Evolutionary conservation across 2,888 invertebrate genomes (phyloP).

Genomic region (Beris chalybata): DNA sequence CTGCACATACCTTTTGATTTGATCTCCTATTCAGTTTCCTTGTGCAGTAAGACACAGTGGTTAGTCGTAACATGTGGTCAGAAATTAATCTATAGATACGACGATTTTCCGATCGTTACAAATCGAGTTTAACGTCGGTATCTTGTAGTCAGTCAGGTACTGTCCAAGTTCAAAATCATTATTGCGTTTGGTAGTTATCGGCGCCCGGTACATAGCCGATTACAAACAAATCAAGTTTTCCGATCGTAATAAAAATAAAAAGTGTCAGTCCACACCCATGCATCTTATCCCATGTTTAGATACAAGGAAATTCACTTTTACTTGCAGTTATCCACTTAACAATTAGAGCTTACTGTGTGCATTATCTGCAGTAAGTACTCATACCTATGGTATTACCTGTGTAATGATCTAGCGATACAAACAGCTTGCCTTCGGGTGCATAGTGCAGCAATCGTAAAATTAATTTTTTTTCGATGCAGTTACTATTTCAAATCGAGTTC

Average conservation of each 20-base stretch:
- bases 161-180: constrained; percentile 31
- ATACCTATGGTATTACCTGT: no score
- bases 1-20: neutral
- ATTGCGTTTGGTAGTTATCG: constrained; percentile 1
- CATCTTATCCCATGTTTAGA: constrained; percentile 9
- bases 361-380: no score
- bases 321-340: constrained; percentile 8
- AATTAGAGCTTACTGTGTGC: constrained; percentile 18
- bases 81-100: neutral
- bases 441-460: no score
- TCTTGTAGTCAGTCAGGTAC: no score
- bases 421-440: no score
- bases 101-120: constrained; percentile 12
- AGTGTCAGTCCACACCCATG: constrained; percentile 9
- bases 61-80: constrained; percentile 14
- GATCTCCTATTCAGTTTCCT: constrained; percentile 4
- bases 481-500: no score
- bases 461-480: no score
- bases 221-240: neutral
- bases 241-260: constrained; percentile 2
- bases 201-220: neutral
- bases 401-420: no score
- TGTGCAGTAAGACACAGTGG: constrained; percentile 17
- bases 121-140: neutral
- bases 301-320: constrained; percentile 31